Base-by-base conservation (phyloP, 1,140 invertebrate genomes). In the Drosophila obscura region DNA sequence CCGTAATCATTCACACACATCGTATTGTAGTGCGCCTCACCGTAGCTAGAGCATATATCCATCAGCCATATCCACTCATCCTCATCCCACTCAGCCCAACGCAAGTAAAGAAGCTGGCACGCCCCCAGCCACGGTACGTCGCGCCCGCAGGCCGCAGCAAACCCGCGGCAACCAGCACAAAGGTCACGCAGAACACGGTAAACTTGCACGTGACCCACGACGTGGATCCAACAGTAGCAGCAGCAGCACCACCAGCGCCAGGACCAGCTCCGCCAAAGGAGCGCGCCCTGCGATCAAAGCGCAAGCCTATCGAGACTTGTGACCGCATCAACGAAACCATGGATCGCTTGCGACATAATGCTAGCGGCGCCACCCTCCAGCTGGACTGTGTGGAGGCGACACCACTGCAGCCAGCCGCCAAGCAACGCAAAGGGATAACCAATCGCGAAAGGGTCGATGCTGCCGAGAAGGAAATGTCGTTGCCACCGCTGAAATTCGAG, bases 311-410 rank as follows among this genome's bases (percentile, higher is more conserved):
- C 0, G 62, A 69, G 0, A 28, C 65, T 11, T 74, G 81, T 35
- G 51, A 35, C 11, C 52, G 71, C 9, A 71, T 82, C 15, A 83
- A 82, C 43, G 65, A 55, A 0, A 41, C 78, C 8, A 51, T 72
- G 31, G 39, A 67, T 4, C 68, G 65, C 0, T 13, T 87, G 9
- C 65, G 71, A n/a, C 49, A 50, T 0, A 63, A 43, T 6, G 9
- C 48, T 3, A 55, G 48, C 4, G 26, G 35, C 1, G 79, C 77
- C 6, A 13, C 51, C 0, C 6, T 69, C 11, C 65, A 78, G n/a
- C 4, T 81, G 45, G 69, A 85, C n/a, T 80, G 80, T 31, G 43
- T 16, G 8, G 66, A 84, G 31, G 72, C 80, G 1, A 58, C 77
- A n/a, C 44, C 45, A 0, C 62, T 84, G 0, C 46, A 67, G 31